These are phyloP conservation scores for Lutjanus argentimaculatus DNA, from an alignment of 2,797 vertebrate genomes.

Conservation along the genomic window DNA sequence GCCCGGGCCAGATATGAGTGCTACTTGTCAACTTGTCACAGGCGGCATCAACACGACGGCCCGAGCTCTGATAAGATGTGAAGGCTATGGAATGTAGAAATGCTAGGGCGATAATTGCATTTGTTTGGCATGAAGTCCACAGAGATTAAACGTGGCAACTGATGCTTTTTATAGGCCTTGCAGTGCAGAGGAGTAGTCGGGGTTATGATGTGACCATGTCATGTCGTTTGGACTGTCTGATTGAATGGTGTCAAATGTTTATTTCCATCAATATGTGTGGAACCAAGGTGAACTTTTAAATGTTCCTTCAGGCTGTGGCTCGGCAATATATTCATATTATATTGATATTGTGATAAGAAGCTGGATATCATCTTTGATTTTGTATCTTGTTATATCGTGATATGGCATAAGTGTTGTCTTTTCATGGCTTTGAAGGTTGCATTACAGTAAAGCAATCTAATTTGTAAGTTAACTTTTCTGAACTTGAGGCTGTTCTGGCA, in stretches of 20 bases:
- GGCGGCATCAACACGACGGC: neutral
- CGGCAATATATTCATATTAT: no score
- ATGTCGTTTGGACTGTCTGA: neutral
- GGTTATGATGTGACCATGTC: neutral
- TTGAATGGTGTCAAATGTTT: neutral
- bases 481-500: no score
- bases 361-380: no score
- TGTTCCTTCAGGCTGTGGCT: neutral
- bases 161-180: neutral
- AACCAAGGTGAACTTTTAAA: neutral
- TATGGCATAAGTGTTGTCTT: no score
- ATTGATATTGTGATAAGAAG: no score
- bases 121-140: neutral
- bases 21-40: conserved; percentile 10
- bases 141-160: conserved; percentile 5
- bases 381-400: no score
- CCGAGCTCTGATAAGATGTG: conserved; percentile 2
- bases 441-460: no score
- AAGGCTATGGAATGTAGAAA: conserved; percentile 1
- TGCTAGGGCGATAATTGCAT: neutral
- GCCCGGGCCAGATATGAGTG: conserved; percentile 5
- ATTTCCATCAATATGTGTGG: neutral
- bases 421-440: no score
- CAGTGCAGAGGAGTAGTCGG: neutral
- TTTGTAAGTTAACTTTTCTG: no score